phyloP scores from a whole-genome alignment of 2,888 invertebrate species.

The Cheiracanthium punctorium region DNA sequence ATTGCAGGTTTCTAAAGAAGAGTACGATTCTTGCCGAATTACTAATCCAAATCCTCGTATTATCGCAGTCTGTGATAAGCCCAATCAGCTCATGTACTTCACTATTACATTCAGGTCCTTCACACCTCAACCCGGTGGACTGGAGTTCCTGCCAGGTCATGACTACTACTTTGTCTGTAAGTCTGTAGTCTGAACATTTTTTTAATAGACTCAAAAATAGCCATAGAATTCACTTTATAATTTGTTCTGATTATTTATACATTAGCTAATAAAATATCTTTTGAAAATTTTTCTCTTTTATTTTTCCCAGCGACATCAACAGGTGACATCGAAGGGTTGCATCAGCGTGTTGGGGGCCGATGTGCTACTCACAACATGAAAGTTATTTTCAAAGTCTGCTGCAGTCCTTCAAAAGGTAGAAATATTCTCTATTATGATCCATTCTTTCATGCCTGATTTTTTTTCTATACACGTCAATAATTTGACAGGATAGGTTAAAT shows the following conservation, averaged over 20 bases:
- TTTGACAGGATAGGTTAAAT: no score
- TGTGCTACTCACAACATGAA: constrained; percentile 96
- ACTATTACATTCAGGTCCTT: constrained; percentile 97
- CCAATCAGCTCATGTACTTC: constrained; percentile 94
- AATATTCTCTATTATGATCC: no score
- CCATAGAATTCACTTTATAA: no score
- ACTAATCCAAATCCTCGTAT: constrained; percentile 94
- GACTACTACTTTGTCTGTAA: constrained; percentile 91
- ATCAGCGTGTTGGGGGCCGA: constrained; percentile 92
- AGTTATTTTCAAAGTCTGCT: constrained; percentile 94
- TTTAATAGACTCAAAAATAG: no score
- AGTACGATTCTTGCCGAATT: constrained; percentile 96
- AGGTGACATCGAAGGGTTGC: constrained; percentile 83
- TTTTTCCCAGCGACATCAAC: constrained; percentile 65
- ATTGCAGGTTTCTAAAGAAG: constrained; percentile 89
- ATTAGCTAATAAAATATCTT: no score
- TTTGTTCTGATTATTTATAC: no score
- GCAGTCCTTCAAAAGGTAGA: constrained; percentile 80
- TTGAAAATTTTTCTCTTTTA: not conserved
- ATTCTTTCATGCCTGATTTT: no score
- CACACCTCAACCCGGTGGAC: constrained; percentile 94
- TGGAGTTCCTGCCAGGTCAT: constrained; percentile 94
- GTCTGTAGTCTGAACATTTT: no score
- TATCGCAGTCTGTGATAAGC: constrained; percentile 97
- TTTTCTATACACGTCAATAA: no score